Conservation (phyloP, 2,888 invertebrate species). For the Melanostoma mellinum region DNA sequence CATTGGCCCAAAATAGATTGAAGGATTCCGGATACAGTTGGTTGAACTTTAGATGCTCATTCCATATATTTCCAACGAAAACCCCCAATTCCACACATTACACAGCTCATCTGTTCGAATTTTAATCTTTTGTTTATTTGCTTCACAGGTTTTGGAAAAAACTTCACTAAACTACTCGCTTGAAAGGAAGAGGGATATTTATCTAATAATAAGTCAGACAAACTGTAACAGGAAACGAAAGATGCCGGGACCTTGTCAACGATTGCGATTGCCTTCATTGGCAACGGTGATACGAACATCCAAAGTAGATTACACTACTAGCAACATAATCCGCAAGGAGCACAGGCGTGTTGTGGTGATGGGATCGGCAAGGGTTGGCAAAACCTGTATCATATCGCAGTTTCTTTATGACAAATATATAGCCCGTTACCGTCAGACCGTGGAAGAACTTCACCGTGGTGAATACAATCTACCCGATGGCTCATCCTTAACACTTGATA, state of each 20-base stretch:
- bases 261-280: conserved; percentile 77
- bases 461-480: conserved; percentile 81
- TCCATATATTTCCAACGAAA: conserved; percentile 15
- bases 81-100: conserved; percentile 12
- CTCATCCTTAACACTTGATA: conserved; percentile 85
- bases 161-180: no score
- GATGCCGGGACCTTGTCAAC: conserved; percentile 76
- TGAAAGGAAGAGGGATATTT: no score
- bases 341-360: conserved; percentile 81
- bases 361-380: conserved; percentile 84
- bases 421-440: conserved; percentile 85
- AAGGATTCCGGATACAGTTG: no score
- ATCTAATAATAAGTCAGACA: no score
- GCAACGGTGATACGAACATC: conserved; percentile 74
- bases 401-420: conserved; percentile 85
- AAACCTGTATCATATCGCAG: conserved; percentile 85
- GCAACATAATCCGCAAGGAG: conserved; percentile 75
- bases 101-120: conserved; percentile 39
- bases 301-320: conserved; percentile 67
- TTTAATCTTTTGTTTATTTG: conserved; percentile 38
- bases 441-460: conserved; percentile 85
- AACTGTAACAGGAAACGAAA: conserved; percentile 9
- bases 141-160: conserved; percentile 15
- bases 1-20: no score
- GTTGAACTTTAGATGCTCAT: no score